Evolutionary conservation across 2,113 vertebrate genomes (phyloP), one percentile per base, ranked within the genome.

Genomic region (Boleophthalmus pectinirostris): DNA sequence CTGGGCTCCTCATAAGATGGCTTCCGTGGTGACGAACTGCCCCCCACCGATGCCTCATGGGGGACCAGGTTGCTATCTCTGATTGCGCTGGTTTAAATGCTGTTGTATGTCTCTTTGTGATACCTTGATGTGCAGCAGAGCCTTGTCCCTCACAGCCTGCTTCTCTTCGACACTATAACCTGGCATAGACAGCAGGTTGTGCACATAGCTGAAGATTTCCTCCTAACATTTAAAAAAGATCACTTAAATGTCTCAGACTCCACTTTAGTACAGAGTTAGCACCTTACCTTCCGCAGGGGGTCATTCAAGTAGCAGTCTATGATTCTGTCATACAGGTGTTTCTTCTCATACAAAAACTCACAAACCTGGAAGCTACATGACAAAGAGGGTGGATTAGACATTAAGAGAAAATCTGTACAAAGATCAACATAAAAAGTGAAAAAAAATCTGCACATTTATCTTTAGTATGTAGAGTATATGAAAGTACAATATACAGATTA

Each of bases 341-440:
- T 95, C 85, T 95, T 95, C 69, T 99, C 97, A 49, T 98, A 99
- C 80, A 99, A 96, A 89, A 98, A 98, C 80, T 99, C 97, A 73
- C 97, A 99, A 58, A 99, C 97, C 77, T 99, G 98, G 79, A 96
- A 99, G 87, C 97, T 99, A 73, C 15, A 69, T 14, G 24, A 43
- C 0, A n/a, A 51, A 16, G 69, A 0, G 35, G 6, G 64, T 73
- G 53, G 23, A 56, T 23, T 23, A 24, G 69, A 64, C 47, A 53
- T 18, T 15, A 72, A 64, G 2, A n/a, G 60, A 45, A 12, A 46
- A 74, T 63, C 9, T 4, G 13, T 67, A 0, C 16, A n/a, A 7
- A 54, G 23, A 49, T 13, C 24, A 25, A 25, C 2, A 14, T 60
- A 0, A 20, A 66, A 10, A 29, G 72, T 5, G 7, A 61, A 3